Base-by-base conservation (phyloP, 2,113 vertebrate genomes). In the Sigmodon hispidus region DNA sequence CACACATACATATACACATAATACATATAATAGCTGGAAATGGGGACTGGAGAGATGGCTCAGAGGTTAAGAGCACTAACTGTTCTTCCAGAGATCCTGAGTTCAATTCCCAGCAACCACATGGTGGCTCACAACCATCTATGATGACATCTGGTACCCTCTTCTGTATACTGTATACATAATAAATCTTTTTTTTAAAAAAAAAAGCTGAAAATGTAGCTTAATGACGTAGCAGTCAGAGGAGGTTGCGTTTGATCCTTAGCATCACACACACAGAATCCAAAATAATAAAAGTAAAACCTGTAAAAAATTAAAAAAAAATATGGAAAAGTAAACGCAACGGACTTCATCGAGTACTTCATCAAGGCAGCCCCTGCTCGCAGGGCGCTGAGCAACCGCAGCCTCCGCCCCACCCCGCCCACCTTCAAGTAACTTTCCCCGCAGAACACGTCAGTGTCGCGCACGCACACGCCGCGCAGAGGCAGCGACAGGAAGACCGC, bases 341-440 rank as follows among this genome's bases (percentile, higher is more conserved):
- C 3, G 31, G 43, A 15, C 43, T 36, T 24, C 6, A 4, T 9
- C 26, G 36, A 61, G 55, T 16, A 40, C 40, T 75, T 13, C 40
- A 9, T 31, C 40, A 21, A 11, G 4, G 61, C 83, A 24, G 43
- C 61, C 34, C 10, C 45, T 5, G 43, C 43, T 11, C 61, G 16
- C 5, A 19, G 3, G 34, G 26, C 36, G 26, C 36, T 36, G 34
- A 4, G 36, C 65, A 70, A 29, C 15, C 16, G 15, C 65, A 9
- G 65, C 36, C 55, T 5, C 45, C 8, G 3, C 9, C 19, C 45
- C 8, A 2, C 9, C 19, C 94, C 96, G 99, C 99, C 99, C 96
- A 99, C 99, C 99, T 99, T 99, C 55, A 99, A 77, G 91, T 99
- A 99, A 31, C 95, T 98, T 13, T 99, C 99, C 0, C 99, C 97